Conservation (phyloP, 1,140 invertebrate genomes). For the Diachasmimorpha longicaudata region DNA sequence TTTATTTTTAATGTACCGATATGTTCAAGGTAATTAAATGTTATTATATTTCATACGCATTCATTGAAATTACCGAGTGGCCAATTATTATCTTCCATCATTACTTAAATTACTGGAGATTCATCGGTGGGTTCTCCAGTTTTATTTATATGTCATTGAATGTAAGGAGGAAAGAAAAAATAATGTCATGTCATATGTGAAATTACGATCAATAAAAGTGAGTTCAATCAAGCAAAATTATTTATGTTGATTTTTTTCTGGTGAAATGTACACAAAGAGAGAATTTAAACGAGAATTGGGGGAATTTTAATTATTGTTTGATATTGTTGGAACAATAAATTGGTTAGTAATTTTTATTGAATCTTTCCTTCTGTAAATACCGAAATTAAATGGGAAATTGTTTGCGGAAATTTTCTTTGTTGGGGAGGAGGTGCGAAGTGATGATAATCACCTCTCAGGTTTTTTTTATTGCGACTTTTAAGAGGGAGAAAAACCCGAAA, state of each 20-base stretch:
- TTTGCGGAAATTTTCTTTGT: background rate
- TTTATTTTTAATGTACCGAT: background rate
- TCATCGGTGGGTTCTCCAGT: background rate
- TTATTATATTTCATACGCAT: background rate
- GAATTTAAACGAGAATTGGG: no score
- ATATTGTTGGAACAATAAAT: no score
- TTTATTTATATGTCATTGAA: slow-evolving; percentile 1
- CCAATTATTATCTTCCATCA: background rate
- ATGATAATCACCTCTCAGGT: no score
- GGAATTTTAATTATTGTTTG: no score
- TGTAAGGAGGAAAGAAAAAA: background rate
- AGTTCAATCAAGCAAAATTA: background rate
- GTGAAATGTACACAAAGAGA: no score
- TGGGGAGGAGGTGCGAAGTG: no score
- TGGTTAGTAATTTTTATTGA: no score
- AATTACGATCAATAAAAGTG: background rate
- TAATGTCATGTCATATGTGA: background rate
- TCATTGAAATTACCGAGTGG: background rate
- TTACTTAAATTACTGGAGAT: background rate
- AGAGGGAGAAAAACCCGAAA: no score
- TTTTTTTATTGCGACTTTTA: no score
- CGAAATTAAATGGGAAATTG: background rate
- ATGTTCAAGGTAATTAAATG: background rate
- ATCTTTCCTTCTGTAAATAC: no score
- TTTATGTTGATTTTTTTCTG: background rate